phyloP scores from a whole-genome alignment of 1,140 invertebrate genomes.

The Drosophila bifasciata region DNA sequence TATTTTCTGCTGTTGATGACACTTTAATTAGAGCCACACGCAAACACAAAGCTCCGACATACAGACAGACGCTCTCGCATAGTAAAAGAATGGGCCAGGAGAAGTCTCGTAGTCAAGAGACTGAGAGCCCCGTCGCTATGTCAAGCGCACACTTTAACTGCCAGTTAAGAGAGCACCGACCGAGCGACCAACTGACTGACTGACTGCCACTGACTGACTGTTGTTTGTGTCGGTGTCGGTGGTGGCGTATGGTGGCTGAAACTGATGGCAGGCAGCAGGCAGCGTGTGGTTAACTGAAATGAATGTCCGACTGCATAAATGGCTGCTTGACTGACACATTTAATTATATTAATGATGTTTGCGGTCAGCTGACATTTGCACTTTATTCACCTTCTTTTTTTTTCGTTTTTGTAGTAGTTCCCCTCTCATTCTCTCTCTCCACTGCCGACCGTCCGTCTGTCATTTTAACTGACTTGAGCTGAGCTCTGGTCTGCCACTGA shows the following conservation, averaged over 20 bases:
- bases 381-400: slow-evolving; percentile 69
- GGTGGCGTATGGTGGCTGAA: slow-evolving; percentile 35
- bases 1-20: slow-evolving; percentile 72
- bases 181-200: neutral
- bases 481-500: slow-evolving; percentile 47
- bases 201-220: slow-evolving; percentile 1
- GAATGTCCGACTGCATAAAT: slow-evolving; percentile 77
- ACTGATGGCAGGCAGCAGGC: slow-evolving; percentile 13
- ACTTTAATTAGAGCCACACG: slow-evolving; percentile 82
- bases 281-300: slow-evolving; percentile 73
- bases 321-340: slow-evolving; percentile 82
- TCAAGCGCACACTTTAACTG: slow-evolving; percentile 76
- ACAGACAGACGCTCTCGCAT: neutral
- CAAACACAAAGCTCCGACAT: slow-evolving; percentile 60
- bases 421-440: slow-evolving; percentile 7
- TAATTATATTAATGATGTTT: slow-evolving; percentile 84
- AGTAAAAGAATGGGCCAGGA: slow-evolving; percentile 31
- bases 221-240: slow-evolving; percentile 18
- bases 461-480: slow-evolving; percentile 57
- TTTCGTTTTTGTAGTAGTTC: neutral
- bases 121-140: slow-evolving; percentile 55
- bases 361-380: slow-evolving; percentile 83
- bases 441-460: slow-evolving; percentile 33
- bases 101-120: slow-evolving; percentile 15
- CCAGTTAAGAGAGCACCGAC: slow-evolving; percentile 39